Evolutionary conservation across 2,113 vertebrate species (phyloP).

Genomic region (Trichomycterus rosablanca): DNA sequence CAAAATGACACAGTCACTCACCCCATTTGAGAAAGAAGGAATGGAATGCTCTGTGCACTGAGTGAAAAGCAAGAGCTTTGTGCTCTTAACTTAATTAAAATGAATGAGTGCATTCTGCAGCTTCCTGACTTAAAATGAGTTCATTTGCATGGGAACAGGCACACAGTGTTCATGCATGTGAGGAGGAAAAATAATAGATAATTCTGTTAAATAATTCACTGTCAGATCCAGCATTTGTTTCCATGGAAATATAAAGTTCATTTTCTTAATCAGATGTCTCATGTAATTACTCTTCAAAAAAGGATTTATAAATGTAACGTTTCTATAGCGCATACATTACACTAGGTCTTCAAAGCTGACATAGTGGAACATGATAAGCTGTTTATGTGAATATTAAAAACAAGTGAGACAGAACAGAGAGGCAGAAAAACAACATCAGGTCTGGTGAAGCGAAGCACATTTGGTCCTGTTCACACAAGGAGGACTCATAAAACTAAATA

Average conservation of each 20-base stretch:
- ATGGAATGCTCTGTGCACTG: conserved; percentile 1
- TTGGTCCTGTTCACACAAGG: conserved; percentile 37
- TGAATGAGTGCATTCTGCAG: conserved; percentile 23
- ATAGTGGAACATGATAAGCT: conserved; percentile 24
- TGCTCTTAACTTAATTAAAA: conserved; percentile 37
- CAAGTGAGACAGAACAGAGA: background rate
- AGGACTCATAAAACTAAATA: conserved; percentile 25
- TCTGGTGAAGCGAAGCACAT: conserved; percentile 28
- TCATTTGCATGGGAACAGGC: conserved; percentile 22
- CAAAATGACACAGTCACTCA: conserved; percentile 56
- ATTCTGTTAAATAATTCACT: conserved; percentile 15
- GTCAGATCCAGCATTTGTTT: conserved; percentile 15
- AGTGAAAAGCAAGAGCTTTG: conserved; percentile 26
- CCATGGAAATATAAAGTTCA: conserved; percentile 7
- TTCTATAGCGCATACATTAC: background rate
- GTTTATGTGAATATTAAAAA: conserved; percentile 6
- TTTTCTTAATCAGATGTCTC: conserved; percentile 7
- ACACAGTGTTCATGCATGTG: conserved; percentile 6
- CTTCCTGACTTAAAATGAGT: conserved; percentile 25
- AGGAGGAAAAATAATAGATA: conserved; percentile 24
- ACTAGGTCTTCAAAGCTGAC: background rate
- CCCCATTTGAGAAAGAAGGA: background rate
- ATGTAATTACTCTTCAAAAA: background rate
- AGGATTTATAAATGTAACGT: no score
- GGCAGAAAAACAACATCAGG: conserved; percentile 41